These are phyloP conservation scores for Grapholita molesta DNA, from an alignment of 1,140 invertebrate genomes.

Conservation along the genomic window DNA sequence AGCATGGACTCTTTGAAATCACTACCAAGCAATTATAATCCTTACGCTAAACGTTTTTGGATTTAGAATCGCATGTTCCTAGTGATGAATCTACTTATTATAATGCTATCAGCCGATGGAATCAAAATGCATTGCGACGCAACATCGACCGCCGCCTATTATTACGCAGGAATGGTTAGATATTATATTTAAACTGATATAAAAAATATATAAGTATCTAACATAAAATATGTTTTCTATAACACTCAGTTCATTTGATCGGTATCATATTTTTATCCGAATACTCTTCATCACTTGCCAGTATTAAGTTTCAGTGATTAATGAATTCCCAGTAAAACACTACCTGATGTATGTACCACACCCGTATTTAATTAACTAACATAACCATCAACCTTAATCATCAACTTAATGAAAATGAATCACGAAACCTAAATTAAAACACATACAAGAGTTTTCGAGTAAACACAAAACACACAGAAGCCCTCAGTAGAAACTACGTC, in stretches of 20 bases:
- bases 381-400: neutral
- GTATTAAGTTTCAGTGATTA: too few species aligned
- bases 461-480: neutral
- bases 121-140: conserved; percentile 3
- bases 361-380: neutral
- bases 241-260: too few species aligned
- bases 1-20: neutral
- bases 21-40: neutral
- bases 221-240: too few species aligned
- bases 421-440: neutral
- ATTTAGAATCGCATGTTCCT: neutral
- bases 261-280: too few species aligned
- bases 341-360: neutral
- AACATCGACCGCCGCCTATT: neutral
- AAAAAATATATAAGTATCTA: too few species aligned
- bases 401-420: conserved; percentile 1
- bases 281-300: too few species aligned
- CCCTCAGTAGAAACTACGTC: neutral
- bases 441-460: neutral
- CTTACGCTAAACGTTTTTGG: neutral
- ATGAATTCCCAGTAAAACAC: neutral
- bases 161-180: neutral
- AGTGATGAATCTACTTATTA: neutral
- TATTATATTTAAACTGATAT: neutral
- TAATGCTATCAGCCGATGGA: conserved; percentile 4